phyloP scores from a whole-genome alignment of 2,888 invertebrate genomes.

The Meliscaeva auricollis region DNA sequence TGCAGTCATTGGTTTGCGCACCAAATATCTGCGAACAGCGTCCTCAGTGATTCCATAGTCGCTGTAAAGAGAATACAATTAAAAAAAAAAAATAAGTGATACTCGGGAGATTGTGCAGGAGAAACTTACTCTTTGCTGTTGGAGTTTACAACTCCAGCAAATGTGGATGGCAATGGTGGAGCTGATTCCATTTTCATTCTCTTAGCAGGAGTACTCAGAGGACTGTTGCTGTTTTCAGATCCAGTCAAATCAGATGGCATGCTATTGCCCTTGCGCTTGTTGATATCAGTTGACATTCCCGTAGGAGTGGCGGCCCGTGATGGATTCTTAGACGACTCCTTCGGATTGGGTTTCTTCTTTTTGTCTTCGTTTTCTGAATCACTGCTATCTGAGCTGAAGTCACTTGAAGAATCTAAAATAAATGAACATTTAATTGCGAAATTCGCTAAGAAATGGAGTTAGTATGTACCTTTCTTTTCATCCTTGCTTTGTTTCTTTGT shows the following conservation, averaged over 20 bases:
- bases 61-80: constrained; percentile 86
- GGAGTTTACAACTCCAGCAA: constrained; percentile 81
- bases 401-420: constrained; percentile 87
- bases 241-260: constrained; percentile 83
- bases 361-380: constrained; percentile 89
- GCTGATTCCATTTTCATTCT: constrained; percentile 81
- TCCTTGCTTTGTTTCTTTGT: constrained; percentile 87
- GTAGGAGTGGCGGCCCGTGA: constrained; percentile 85
- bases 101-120: background rate
- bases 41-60: constrained; percentile 97
- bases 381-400: constrained; percentile 89
- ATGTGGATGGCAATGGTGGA: constrained; percentile 82
- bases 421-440: background rate
- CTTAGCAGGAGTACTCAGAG: constrained; percentile 83
- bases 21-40: constrained; percentile 96
- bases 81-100: background rate
- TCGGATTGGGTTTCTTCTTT: constrained; percentile 84
- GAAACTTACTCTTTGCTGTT: constrained; percentile 82
- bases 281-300: constrained; percentile 77
- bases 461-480: constrained; percentile 86
- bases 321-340: constrained; percentile 84
- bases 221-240: constrained; percentile 83
- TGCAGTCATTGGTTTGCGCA: constrained; percentile 98
- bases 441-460: no score
- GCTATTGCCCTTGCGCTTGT: constrained; percentile 82